Evolutionary conservation across 2,888 invertebrate species (phyloP).

Genomic region (Polydrusus pterygomalis): DNA sequence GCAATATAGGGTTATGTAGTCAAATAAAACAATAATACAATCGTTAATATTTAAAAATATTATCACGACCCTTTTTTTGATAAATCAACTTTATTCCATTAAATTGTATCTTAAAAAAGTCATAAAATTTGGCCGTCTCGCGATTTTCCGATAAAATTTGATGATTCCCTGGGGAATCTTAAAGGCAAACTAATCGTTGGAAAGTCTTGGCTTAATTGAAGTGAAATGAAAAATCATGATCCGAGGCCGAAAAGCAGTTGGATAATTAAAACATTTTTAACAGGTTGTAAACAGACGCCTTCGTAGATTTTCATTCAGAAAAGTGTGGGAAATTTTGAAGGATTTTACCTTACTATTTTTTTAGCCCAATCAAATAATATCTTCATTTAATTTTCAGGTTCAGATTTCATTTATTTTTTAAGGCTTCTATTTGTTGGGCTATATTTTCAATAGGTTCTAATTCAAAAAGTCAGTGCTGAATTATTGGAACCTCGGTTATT

Average conservation of each 20-base stretch:
- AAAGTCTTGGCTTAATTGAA: constrained; percentile 36
- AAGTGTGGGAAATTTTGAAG: neutral
- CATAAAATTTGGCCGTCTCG: constrained; percentile 3
- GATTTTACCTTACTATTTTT: too few species aligned
- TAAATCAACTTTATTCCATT: neutral
- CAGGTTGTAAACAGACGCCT: constrained; percentile 42
- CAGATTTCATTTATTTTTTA: too few species aligned
- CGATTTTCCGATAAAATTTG: constrained; percentile 10
- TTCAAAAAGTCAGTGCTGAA: too few species aligned
- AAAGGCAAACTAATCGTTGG: constrained; percentile 40
- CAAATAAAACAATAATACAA: too few species aligned
- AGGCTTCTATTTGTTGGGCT: too few species aligned
- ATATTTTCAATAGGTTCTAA: too few species aligned
- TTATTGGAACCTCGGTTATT: too few species aligned
- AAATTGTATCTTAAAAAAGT: neutral
- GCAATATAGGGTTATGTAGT: too few species aligned
- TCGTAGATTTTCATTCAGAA: constrained; percentile 34
- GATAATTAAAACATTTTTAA: constrained; percentile 44
- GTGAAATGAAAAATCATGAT: constrained; percentile 32
- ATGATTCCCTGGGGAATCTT: constrained; percentile 36
- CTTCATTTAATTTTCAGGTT: too few species aligned
- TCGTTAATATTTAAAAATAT: neutral
- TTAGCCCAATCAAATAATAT: too few species aligned
- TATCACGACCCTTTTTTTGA: neutral
- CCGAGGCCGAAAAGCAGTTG: constrained; percentile 14